These are phyloP conservation scores for Volucella inflata DNA, from an alignment of 2,888 invertebrate species.

Conservation along the genomic window DNA sequence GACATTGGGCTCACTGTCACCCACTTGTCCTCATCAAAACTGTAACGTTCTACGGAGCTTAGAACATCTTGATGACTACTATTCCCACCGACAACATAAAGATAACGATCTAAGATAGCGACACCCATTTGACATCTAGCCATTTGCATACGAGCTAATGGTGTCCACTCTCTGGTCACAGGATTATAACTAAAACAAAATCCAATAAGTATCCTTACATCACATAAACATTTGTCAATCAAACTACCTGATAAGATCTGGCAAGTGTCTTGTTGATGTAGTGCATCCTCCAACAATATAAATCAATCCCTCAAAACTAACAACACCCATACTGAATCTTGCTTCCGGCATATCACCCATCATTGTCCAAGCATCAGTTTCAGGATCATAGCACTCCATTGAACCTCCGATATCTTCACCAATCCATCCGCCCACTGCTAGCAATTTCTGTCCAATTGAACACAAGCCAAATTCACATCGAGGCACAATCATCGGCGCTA, in stretches of 20 bases:
- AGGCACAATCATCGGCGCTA: slow-evolving; percentile 91
- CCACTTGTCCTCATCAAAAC: slow-evolving; percentile 87
- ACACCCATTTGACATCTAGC: slow-evolving; percentile 95
- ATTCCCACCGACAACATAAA: slow-evolving; percentile 95
- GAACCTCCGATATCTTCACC: slow-evolving; percentile 95
- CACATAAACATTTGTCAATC: not conserved
- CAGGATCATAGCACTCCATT: slow-evolving; percentile 94
- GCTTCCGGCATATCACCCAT: slow-evolving; percentile 92
- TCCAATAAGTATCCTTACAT: not conserved
- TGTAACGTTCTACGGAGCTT: slow-evolving; percentile 90
- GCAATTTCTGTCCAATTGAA: slow-evolving; percentile 91
- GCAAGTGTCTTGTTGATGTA: slow-evolving; percentile 90
- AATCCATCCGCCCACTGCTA: slow-evolving; percentile 97
- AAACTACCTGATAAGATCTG: slow-evolving; percentile 87
- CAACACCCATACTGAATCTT: slow-evolving; percentile 95
- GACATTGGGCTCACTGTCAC: slow-evolving; percentile 89
- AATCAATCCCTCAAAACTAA: slow-evolving; percentile 87
- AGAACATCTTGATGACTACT: slow-evolving; percentile 92
- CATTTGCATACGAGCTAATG: slow-evolving; percentile 90
- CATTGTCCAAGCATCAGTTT: slow-evolving; percentile 90
- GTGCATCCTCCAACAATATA: slow-evolving; percentile 97
- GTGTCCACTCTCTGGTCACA: slow-evolving; percentile 91
- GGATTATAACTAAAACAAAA: slow-evolving; percentile 88
- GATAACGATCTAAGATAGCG: slow-evolving; percentile 91
- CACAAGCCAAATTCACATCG: slow-evolving; percentile 96